Base-by-base conservation (phyloP, 2,888 invertebrate genomes). In the Hedychridium roseum region DNA sequence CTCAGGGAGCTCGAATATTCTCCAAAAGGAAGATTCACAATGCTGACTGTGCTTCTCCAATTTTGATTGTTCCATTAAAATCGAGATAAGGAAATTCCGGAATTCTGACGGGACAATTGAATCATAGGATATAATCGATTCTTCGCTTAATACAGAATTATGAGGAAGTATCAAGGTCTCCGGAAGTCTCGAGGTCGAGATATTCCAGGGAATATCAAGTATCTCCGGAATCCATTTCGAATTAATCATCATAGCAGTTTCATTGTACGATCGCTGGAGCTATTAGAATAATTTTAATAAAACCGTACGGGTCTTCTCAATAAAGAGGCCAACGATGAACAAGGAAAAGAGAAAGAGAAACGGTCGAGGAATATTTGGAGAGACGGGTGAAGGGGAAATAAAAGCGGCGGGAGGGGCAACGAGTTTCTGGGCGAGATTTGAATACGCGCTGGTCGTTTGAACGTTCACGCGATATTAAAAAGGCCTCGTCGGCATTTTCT, bases 251-350 rank as follows among this genome's bases (percentile, higher is more conserved):
- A 14, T 32, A 42, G 12, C 31, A 43, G 32, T 52, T 50, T 55
- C 23, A 50, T 48, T 50, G 35, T 45, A 14, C 40, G 48, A 43
- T 26, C 41, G 41, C 34, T 43, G 41, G 44, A 42, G n/a, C n/a
- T 56, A 68, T 72, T 70, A 64, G 66, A 71, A 72, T 72, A 71
- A 72, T 71, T 72, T 73, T 69, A 73, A 73, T 73, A 70, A 72
- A 70, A 66, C 62, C 42, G 39, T 11, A 23, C 37, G 46, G 48
- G 48, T 52, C 43, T 37, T 37, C 43, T 32, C 20, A 30, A 28
- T 12, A 27, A 21, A n/a, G 17, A 12, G 20, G 37, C 23, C 36
- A 31, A 30, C 21, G 14, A 30, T 30, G 31, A 40, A 15, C 35
- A 44, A 50, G 30, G 26, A 18, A n/a, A 36, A 39, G 45, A 41